These are phyloP conservation scores for Uropsilus gracilis DNA, from an alignment of 2,113 vertebrate species.

Conservation along the genomic window DNA sequence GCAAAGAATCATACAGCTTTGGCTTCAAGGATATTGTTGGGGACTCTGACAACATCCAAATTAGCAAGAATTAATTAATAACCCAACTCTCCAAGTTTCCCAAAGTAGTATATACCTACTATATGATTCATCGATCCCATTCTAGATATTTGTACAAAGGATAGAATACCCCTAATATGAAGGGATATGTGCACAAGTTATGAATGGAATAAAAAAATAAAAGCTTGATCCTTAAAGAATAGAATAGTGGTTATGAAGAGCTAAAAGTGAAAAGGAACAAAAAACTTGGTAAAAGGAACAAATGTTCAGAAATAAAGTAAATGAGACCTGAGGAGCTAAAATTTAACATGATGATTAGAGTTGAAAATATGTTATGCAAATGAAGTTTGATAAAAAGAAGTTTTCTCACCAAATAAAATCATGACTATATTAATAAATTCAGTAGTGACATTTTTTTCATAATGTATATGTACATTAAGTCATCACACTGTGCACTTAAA, in stretches of 20 bases:
- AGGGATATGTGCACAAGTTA: neutral
- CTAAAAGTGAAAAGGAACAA: neutral
- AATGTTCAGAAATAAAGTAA: neutral
- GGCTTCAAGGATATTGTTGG: neutral
- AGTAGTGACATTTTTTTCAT: neutral
- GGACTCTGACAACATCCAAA: too few species aligned
- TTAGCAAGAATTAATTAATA: too few species aligned
- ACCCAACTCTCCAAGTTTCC: too few species aligned
- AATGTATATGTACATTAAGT: neutral
- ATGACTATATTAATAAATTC: neutral
- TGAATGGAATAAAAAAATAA: neutral
- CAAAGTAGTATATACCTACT: too few species aligned
- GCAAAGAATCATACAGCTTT: too few species aligned
- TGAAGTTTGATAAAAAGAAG: neutral
- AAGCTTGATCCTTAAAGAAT: too few species aligned
- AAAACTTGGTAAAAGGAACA: neutral
- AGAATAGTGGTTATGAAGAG: neutral
- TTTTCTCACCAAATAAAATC: neutral
- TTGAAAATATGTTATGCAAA: too few species aligned
- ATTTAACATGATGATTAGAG: neutral
- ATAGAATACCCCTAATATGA: too few species aligned
- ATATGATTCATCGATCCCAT: too few species aligned
- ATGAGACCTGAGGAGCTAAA: neutral
- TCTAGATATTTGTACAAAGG: too few species aligned
- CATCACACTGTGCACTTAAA: neutral